Percentiles rank a stretch among this genome's conserved stretches.
These are phyloP conservation scores for Hymenochirus boettgeri DNA, from an alignment of 2,113 vertebrate species.

Conservation along the genomic window DNA sequence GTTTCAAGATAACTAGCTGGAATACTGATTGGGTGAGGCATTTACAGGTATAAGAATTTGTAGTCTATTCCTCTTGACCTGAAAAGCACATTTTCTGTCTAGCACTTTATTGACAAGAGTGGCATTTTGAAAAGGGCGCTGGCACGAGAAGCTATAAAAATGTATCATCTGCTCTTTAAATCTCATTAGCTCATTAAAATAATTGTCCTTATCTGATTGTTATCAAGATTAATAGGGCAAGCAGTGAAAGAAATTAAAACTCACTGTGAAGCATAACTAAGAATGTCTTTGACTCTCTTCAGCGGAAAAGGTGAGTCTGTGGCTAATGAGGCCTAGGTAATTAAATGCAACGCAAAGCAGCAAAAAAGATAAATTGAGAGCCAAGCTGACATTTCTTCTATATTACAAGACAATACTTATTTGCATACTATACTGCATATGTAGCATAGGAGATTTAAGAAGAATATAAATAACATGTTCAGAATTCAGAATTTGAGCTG, in stretches of 20 bases:
- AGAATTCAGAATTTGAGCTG: too few relatives aligned
- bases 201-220: constrained; percentile 73
- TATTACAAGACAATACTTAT: neutral
- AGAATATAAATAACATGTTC: too few relatives aligned
- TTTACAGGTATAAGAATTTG: constrained; percentile 33
- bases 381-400: neutral
- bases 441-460: too few relatives aligned
- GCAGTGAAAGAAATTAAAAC: constrained; percentile 66
- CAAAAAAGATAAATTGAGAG: constrained; percentile 15
- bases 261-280: constrained; percentile 51
- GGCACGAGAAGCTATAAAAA: constrained; percentile 57
- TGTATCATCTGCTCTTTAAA: constrained; percentile 53
- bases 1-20: constrained; percentile 7
- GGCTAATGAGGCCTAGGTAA: constrained; percentile 57
- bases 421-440: too few relatives aligned
- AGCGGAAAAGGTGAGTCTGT: constrained; percentile 37
- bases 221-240: constrained; percentile 72
- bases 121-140: constrained; percentile 54
- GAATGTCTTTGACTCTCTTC: constrained; percentile 38
- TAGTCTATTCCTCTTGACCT: constrained; percentile 38
- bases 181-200: constrained; percentile 69
- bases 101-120: constrained; percentile 61
- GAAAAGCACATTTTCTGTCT: constrained; percentile 47
- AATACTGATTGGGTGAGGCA: constrained; percentile 7
- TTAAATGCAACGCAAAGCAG: constrained; percentile 37